Evolutionary conservation across 2,888 invertebrate genomes (phyloP), one percentile per base, ranked within the genome.

Genomic region (Cloeon dipterum): DNA sequence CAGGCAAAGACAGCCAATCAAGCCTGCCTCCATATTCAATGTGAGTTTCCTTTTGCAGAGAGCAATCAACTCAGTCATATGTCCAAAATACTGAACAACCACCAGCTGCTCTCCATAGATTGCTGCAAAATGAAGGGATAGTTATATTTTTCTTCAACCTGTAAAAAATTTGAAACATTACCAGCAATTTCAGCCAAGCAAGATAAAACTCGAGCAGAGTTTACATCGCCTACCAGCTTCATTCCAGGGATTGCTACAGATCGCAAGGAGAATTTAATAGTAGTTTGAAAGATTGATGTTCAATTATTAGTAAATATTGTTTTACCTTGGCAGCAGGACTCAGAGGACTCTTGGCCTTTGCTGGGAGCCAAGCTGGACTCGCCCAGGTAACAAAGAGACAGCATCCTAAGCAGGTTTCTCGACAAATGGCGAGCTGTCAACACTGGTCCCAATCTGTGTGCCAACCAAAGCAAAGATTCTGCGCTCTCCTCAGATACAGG

Each of bases 361-460:
- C 17, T 13, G 33, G 43, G 40, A 37, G 41, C 26, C 20, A 82
- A 58, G 52, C 78, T 81, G 43, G 82, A 81, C 49, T 70, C 73
- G 0, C 82, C 86, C 17, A 85, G 74, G 53, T 91, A 96, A 56
- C 94, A 96, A 3, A 94, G 58, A 0, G 89, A 83, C 37, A 96
- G 59, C 83, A 96, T 91, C 50, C 91, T 73, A 10, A 96, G 62
- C 43, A 98, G 63, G 61, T 93, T 93, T 41, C 85, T 68, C 0
- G 91, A 82, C 20, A 96, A 64, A 59, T 85, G 78, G 45, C 83
- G 73, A 26, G 93, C 86, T 0, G 89, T 88, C 18, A 96, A 63
- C 34, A 94, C 85, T 0, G 96, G 94, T 0, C 96, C 96, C 14
- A 96, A 59, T 42, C 91, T 70, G 58, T 91, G 85, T 0, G 89